A percentile compares a stretch with the other conserved stretches of the same genome.
Conservation (phyloP, 2,888 invertebrate genomes). For the Byasa hedistus region DNA sequence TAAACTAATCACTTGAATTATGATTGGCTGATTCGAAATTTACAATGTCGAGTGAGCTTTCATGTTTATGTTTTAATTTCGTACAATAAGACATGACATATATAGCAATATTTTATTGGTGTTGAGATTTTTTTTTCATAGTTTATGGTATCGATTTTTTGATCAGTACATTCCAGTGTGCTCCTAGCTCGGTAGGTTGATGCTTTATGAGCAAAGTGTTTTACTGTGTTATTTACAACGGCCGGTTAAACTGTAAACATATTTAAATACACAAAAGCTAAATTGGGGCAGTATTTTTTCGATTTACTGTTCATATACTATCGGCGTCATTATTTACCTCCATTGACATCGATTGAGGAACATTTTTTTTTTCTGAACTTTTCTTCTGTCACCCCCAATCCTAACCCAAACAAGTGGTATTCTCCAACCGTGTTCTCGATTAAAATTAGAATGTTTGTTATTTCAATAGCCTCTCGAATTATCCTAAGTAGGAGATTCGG, state of each 20-base stretch:
- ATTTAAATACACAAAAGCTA: not conserved
- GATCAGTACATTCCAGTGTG: constrained; percentile 57
- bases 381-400: too few relatives aligned
- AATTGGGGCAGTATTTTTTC: not conserved
- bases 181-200: constrained; percentile 55
- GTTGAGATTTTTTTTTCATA: not conserved
- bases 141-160: constrained; percentile 1
- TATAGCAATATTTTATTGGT: not conserved
- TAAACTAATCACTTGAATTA: not conserved
- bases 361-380: too few relatives aligned
- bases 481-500: too few relatives aligned
- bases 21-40: not conserved
- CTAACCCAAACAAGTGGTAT: too few relatives aligned
- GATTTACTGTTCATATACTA: not conserved
- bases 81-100: not conserved
- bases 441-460: too few relatives aligned
- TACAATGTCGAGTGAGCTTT: not conserved
- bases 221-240: constrained; percentile 29
- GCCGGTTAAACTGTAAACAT: constrained; percentile 8
- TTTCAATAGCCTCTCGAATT: too few relatives aligned
- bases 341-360: too few relatives aligned
- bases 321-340: not conserved
- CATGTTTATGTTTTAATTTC: not conserved
- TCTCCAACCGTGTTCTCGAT: too few relatives aligned
- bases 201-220: constrained; percentile 33